Base-by-base conservation (phyloP, 2,113 vertebrate species). In the Hylia prasina region DNA sequence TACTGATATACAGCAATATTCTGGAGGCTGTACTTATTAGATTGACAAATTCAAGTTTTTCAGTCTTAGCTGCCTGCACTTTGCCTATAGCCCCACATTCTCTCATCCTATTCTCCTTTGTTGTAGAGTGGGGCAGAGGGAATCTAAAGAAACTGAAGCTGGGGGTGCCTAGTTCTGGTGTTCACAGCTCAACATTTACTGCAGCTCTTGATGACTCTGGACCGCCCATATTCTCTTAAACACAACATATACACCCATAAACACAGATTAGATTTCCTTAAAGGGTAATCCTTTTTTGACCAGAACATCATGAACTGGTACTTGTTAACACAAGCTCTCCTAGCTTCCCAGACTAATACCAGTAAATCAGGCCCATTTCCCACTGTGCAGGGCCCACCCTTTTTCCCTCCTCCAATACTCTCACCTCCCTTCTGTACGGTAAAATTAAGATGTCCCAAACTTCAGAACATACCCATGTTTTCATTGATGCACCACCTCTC, bases 321-420 rank as follows among this genome's bases (percentile, higher is more conserved):
- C 6, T 69, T 92, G 9, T 31, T 68, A 58, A 77, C 9, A 58
- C 8, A 44, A 81, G 14, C 35, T 87, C 48, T 68, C 24, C 44
- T n/a, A 60, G 7, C 20, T 88, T 73, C 20, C 15, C 44, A 69
- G 40, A 19, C 31, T n/a, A 80, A 47, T 4, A 64, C 6, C 33
- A 50, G 9, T n/a, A 35, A 80, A 14, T 37, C 21, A 51, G 19
- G 17, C 4, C 11, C 22, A 57, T 65, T 82, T 88, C 27, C 33
- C 23, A 40, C 28, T 48, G 30, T 25, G 24, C 11, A 31, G 19
- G 11, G 16, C 39, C 19, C 24, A 53, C 8, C 6, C 6, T 50
- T 66, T 35, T 1, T 11, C 9, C 10, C 19, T 63, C n/a, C 17
- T 65, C 45, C 0, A 3, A 2, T 16, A 13, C 8, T 76, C 14